Evolutionary conservation across 1,140 invertebrate species (phyloP).

Genomic region (Stegodyphus dumicola): DNA sequence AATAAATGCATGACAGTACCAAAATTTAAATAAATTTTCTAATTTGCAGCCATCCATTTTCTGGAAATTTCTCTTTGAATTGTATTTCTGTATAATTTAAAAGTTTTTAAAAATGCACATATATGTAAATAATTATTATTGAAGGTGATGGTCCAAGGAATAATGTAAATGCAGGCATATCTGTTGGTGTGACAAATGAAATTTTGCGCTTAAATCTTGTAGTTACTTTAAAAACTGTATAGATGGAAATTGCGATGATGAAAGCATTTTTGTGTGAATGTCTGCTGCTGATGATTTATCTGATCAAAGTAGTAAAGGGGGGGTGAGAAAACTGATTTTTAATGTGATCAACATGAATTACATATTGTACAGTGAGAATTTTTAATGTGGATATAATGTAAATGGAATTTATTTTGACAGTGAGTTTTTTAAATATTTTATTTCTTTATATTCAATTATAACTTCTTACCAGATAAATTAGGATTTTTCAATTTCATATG

Average conservation of each 20-base stretch:
- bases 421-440: neutral
- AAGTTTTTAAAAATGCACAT: constrained; percentile 25
- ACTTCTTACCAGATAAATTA: neutral
- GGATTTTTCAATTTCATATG: neutral
- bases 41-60: neutral
- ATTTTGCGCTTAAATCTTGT: neutral
- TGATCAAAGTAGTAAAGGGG: too few species aligned
- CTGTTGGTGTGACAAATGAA: neutral
- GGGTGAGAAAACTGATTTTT: neutral
- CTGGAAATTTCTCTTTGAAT: neutral
- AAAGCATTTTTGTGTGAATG: neutral
- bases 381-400: neutral
- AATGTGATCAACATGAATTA: neutral
- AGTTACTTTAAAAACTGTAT: constrained; percentile 32
- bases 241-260: neutral
- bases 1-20: neutral
- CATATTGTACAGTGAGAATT: neutral
- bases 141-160: constrained; percentile 10
- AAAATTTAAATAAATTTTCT: neutral
- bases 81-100: neutral
- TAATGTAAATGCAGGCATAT: constrained; percentile 38
- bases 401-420: neutral
- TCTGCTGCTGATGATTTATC: too few species aligned
- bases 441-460: neutral
- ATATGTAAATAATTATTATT: constrained; percentile 28